These are phyloP conservation scores for Apus apus DNA, from an alignment of 2,113 vertebrate species.

Conservation along the genomic window DNA sequence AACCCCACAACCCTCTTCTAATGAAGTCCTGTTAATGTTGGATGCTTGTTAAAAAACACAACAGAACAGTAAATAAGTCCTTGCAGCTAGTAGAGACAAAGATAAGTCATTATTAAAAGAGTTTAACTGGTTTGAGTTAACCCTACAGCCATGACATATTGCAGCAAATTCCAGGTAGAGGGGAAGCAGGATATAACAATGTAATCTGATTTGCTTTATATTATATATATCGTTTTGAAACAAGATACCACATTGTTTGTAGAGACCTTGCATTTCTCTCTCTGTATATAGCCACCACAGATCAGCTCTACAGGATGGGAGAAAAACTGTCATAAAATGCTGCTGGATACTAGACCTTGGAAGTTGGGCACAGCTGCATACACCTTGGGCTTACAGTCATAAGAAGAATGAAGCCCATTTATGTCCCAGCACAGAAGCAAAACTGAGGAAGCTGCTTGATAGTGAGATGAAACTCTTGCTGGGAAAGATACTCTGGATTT, in stretches of 20 bases:
- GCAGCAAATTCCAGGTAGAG: not conserved
- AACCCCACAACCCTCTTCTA: not conserved
- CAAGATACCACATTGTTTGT: not conserved
- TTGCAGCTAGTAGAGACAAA: not conserved
- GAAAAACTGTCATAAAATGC: not conserved
- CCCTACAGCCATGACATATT: not conserved
- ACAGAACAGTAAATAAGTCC: not conserved
- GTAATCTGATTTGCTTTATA: not conserved
- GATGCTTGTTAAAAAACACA: constrained; percentile 11
- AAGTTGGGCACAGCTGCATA: not conserved
- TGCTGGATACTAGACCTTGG: not conserved
- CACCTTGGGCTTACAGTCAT: not conserved
- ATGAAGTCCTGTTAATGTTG: not conserved
- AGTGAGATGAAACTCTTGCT: not conserved
- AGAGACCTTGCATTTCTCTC: not conserved
- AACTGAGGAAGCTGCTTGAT: not conserved
- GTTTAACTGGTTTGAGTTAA: not conserved
- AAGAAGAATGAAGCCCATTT: not conserved
- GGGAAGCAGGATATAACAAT: not conserved
- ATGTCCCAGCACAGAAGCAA: not conserved
- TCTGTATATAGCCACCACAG: not conserved
- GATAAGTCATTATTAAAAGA: not conserved
- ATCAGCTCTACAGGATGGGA: not conserved
- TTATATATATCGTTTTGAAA: not conserved
- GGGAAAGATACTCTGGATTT: not conserved